A percentile compares a stretch with the other conserved stretches of the same genome.
Evolutionary conservation across 2,888 invertebrate species (phyloP).

Genomic region (Allolobophora icterica): DNA sequence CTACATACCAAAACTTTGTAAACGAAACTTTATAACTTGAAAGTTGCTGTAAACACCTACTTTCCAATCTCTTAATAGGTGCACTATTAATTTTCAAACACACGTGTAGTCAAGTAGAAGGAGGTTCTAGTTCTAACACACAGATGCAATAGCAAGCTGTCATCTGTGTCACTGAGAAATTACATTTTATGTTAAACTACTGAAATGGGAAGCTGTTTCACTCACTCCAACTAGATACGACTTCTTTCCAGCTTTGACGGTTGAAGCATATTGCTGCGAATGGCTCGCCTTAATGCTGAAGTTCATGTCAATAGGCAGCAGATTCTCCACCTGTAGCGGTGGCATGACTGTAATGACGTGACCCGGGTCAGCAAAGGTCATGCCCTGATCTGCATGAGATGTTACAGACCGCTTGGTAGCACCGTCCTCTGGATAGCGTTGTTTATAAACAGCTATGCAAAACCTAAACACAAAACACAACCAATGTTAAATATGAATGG

Average conservation of each 20-base stretch:
- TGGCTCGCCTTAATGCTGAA: constrained; percentile 58
- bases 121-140: not conserved
- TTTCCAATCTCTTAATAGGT: not conserved
- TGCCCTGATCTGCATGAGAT: not conserved
- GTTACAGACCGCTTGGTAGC: not conserved
- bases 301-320: constrained; percentile 75
- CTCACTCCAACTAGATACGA: constrained; percentile 64
- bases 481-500: constrained; percentile 36
- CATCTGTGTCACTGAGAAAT: not conserved
- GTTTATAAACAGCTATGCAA: constrained; percentile 79
- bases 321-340: constrained; percentile 82
- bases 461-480: constrained; percentile 69
- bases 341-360: constrained; percentile 86
- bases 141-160: not conserved
- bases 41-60: not conserved
- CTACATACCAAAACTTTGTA: not conserved
- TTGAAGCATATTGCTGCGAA: constrained; percentile 55
- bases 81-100: not conserved
- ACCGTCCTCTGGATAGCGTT: constrained; percentile 78
- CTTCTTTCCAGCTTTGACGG: constrained; percentile 67
- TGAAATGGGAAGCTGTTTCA: not conserved
- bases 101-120: not conserved
- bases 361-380: constrained; percentile 73
- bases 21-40: not conserved
- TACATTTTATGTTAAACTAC: not conserved